Evolutionary conservation across 2,888 invertebrate genomes (phyloP), one percentile per base, ranked within the genome.

Genomic region (Leptopterna dolabrata): DNA sequence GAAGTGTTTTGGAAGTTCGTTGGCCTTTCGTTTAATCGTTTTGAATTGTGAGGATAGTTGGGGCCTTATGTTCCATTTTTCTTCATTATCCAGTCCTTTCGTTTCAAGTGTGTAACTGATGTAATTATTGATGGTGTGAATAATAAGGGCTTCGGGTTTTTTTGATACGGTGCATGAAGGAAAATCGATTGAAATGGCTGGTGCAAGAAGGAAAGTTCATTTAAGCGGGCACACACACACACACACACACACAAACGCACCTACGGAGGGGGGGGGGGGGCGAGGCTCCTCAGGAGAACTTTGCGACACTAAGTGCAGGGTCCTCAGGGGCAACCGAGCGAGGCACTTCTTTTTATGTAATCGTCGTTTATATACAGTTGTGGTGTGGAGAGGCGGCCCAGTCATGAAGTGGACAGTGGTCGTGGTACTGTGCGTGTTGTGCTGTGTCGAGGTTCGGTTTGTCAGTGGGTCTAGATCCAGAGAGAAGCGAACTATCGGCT

Each of bases 401-500:
- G 87, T 87, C 87, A 87, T 87, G 87, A 87, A 82, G 45, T 82
- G 81, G 78, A 41, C 78, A 19, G 55, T 36, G 76, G 63, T 45
- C 63, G 43, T 36, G 27, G 84, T 73, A 13, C 11, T 76, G 55
- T 36, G 41, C 63, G 85, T 45, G 70, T 43, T 36, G 24, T 55
- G 63, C 11, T 76, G 78, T 51, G 78, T 11, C 63, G 29, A 63
- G 51, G 51, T 51, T 51, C 1, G 51, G 51, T 11, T 2, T 82
- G 27, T 55, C 36, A 13, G 73, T 14, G 47, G 16, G 87, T 51
- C 71, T 73, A 6, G 63, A 30, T 27, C 45, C n/a, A n/a, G 85
- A 27, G 29, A 76, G 19, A 89, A 88, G 55, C 76, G 89, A 19
- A 89, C 89, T 30, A 89, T 89, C 36, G 89, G 89, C 19, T 81